Evolutionary conservation across 2,888 invertebrate genomes (phyloP).

Genomic region (Synergus japonicus): DNA sequence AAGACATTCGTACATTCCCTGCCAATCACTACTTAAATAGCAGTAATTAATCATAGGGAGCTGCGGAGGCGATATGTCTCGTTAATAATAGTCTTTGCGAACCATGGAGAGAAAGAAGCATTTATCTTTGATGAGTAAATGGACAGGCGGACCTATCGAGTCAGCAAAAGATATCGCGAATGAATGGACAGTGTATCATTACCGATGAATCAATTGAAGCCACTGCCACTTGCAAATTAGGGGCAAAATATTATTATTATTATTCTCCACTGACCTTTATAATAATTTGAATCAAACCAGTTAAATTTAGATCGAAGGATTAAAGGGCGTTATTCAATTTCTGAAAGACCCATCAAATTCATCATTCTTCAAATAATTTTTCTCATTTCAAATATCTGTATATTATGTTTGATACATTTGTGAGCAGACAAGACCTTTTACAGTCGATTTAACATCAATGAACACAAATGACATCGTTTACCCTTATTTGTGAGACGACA

Average conservation of each 20-base stretch:
- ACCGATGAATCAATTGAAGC: conserved; percentile 35
- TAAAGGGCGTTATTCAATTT: too few relatives aligned
- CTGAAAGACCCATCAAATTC: too few relatives aligned
- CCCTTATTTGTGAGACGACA: conserved; percentile 16
- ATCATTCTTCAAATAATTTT: background rate
- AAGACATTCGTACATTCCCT: background rate
- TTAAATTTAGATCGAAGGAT: too few relatives aligned
- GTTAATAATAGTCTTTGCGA: conserved; percentile 34
- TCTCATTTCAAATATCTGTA: too few relatives aligned
- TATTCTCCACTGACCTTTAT: background rate
- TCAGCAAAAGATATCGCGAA: conserved; percentile 28
- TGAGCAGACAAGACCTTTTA: conserved; percentile 8
- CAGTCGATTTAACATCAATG: conserved; percentile 11
- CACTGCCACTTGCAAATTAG: conserved; percentile 20
- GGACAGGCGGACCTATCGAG: conserved; percentile 3
- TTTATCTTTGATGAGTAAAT: conserved; percentile 37
- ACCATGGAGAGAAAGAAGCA: conserved; percentile 18
- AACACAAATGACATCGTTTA: conserved; percentile 24
- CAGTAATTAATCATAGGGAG: conserved; percentile 27
- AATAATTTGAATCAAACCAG: too few relatives aligned
- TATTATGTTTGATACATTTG: background rate
- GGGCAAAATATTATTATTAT: background rate
- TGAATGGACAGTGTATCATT: conserved; percentile 28
- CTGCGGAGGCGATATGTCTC: conserved; percentile 32
- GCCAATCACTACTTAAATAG: conserved; percentile 22